Conservation (phyloP, 2,888 invertebrate species). For the Formica aserva region DNA sequence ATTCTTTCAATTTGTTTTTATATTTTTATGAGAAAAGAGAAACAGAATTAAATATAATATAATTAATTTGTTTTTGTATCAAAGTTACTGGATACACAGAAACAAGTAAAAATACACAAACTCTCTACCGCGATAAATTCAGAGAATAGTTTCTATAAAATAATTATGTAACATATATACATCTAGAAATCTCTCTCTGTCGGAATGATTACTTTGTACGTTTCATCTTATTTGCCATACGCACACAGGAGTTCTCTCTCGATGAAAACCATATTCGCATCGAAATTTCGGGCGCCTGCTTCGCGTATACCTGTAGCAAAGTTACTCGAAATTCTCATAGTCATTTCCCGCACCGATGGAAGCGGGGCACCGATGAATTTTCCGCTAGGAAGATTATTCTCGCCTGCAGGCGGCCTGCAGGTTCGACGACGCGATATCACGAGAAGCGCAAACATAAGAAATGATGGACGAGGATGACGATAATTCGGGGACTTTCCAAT, state of each 20-base stretch:
- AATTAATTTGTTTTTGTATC: neutral
- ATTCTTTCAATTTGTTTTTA: conserved; percentile 11
- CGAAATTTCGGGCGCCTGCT: conserved; percentile 30
- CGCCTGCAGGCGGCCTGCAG: conserved; percentile 26
- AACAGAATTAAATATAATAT: neutral
- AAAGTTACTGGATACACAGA: neutral
- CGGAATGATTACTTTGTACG: conserved; percentile 10
- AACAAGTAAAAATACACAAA: neutral
- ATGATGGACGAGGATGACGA: conserved; percentile 20
- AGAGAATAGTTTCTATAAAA: neutral
- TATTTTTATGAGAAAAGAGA: neutral
- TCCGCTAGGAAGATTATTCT: conserved; percentile 52
- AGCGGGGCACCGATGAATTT: conserved; percentile 43
- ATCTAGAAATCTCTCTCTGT: neutral
- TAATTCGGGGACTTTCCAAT: neutral
- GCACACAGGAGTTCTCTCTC: neutral
- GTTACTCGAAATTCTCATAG: conserved; percentile 49
- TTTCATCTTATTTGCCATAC: neutral
- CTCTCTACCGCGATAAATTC: neutral
- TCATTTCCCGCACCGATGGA: conserved; percentile 54
- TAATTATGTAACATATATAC: neutral
- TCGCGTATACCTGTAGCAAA: neutral
- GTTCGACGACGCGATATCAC: conserved; percentile 10
- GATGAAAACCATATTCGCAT: neutral
- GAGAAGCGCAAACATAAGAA: conserved; percentile 35